Base-by-base conservation (phyloP, 2,113 vertebrate genomes). In the Pseudolaguvia tuberculata region DNA sequence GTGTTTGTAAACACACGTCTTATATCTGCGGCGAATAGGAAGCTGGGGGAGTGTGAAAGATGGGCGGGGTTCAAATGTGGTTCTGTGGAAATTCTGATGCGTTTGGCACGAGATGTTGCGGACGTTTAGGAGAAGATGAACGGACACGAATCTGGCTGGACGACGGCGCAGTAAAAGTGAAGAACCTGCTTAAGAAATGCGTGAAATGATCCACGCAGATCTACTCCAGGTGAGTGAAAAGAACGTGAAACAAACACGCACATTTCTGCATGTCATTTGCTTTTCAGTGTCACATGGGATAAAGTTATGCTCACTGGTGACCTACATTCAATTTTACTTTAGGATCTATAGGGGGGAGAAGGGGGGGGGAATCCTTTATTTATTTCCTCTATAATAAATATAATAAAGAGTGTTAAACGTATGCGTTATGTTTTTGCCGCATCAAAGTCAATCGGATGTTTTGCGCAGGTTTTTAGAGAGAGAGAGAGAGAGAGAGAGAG, bases 1-100 rank as follows among this genome's bases (percentile, higher is more conserved):
- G 83, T 85, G 88, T 89, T 89, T 90, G 88, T 91, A 89, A 92
- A 91, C 88, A 87, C 86, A 88, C 89, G 91, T 92, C 89, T n/a
- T 87, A 73, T 73, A 85, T 74, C 72, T 61, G 0, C 61, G 79
- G 62, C 91, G 88, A 91, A 92, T 92, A 73, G 56, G 71, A 29
- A 82, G 53, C 80, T 83, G 90, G 90, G 88, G 90, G 89, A 90
- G 90, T 91, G 90, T 81, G 81, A 29, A 59, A 61, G 14, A 3
- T 83, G 86, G 91, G 90, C 82, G 88, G 85, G 84, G 84, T 57
- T 61, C 55, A 20, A 23, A 20, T 67, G 84, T 86, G 83, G 87
- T 77, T 83, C 87, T 86, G 85, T 81, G 76, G 89, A 90, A 89
- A 83, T 86, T 88, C 88, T 85, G 82, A 75, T 83, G 79, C 79